phyloP scores from a whole-genome alignment of 1,140 invertebrate genomes.

The Zaprionus taronus region DNA sequence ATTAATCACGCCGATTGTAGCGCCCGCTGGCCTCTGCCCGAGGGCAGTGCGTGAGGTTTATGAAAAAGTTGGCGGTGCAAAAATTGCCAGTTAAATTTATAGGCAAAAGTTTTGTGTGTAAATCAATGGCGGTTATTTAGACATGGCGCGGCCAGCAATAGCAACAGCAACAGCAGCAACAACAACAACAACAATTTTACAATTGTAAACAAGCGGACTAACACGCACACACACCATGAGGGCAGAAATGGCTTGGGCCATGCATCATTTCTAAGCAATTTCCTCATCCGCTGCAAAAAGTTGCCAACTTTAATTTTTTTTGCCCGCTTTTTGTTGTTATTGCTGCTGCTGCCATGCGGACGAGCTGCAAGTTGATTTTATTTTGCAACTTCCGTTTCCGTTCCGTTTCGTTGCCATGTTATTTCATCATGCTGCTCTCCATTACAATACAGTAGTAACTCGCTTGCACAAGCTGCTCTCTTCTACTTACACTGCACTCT shows the following conservation, averaged over 20 bases:
- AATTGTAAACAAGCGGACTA: constrained; percentile 72
- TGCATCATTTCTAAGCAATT: constrained; percentile 83
- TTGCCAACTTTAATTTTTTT: constrained; percentile 54
- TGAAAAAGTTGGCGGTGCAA: constrained; percentile 63
- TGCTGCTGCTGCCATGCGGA: not conserved
- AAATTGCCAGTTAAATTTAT: constrained; percentile 72
- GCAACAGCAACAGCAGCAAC: not conserved
- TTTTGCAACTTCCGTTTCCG: constrained; percentile 73
- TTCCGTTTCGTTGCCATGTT: constrained; percentile 39
- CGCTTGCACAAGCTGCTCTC: constrained; percentile 21
- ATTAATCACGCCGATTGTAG: constrained; percentile 59
- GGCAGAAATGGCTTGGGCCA: constrained; percentile 47
- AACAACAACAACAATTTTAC: constrained; percentile 57
- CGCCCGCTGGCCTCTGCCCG: not conserved
- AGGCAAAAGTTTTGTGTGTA: constrained; percentile 72
- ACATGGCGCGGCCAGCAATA: constrained; percentile 31
- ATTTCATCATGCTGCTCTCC: constrained; percentile 22
- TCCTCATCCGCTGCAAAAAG: constrained; percentile 65
- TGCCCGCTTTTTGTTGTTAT: not conserved
- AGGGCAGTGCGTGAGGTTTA: constrained; percentile 58
- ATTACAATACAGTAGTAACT: constrained; percentile 17
- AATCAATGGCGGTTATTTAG: constrained; percentile 80
- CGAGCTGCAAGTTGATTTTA: constrained; percentile 67
- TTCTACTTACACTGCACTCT: constrained; percentile 88
- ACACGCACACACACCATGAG: constrained; percentile 7